A percentile compares a stretch with the other conserved stretches of the same genome.
These are phyloP conservation scores for Hydrotaea diabolus DNA, from an alignment of 2,888 invertebrate genomes.

Conservation along the genomic window DNA sequence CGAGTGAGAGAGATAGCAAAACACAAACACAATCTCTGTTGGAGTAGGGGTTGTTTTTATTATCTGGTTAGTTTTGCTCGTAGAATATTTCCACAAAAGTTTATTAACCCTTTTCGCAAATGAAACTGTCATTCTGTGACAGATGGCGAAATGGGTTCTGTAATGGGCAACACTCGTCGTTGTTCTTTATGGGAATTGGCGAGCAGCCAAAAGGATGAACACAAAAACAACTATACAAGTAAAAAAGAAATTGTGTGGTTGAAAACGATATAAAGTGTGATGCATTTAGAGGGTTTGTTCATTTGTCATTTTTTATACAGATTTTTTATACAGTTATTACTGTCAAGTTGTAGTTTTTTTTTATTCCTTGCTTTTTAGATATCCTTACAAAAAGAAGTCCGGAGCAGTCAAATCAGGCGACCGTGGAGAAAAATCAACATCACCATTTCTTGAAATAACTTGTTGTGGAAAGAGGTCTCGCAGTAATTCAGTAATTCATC, in stretches of 20 bases:
- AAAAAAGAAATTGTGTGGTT: neutral
- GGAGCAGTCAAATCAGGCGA: too few relatives aligned
- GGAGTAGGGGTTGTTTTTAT: neutral
- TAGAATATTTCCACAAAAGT: conserved; percentile 4
- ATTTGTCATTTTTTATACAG: too few relatives aligned
- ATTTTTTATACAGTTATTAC: too few relatives aligned
- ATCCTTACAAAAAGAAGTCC: too few relatives aligned
- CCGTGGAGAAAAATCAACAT: too few relatives aligned
- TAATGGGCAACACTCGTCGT: neutral
- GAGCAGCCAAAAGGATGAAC: neutral
- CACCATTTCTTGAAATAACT: too few relatives aligned
- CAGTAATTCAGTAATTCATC: too few relatives aligned
- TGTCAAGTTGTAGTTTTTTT: too few relatives aligned
- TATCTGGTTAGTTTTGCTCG: neutral
- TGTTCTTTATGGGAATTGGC: conserved; percentile 6
- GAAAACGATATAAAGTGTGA: neutral
- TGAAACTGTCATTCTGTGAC: conserved; percentile 30
- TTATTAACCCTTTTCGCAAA: conserved; percentile 37
- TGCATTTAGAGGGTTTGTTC: too few relatives aligned
- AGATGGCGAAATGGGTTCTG: conserved; percentile 16
- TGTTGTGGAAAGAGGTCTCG: too few relatives aligned
- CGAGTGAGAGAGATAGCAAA: neutral
- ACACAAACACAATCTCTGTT: too few relatives aligned
- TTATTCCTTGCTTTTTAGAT: too few relatives aligned
- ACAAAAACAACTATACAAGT: neutral